Base-by-base conservation (phyloP, 2,888 invertebrate genomes). In the Drosophila prolongata region DNA sequence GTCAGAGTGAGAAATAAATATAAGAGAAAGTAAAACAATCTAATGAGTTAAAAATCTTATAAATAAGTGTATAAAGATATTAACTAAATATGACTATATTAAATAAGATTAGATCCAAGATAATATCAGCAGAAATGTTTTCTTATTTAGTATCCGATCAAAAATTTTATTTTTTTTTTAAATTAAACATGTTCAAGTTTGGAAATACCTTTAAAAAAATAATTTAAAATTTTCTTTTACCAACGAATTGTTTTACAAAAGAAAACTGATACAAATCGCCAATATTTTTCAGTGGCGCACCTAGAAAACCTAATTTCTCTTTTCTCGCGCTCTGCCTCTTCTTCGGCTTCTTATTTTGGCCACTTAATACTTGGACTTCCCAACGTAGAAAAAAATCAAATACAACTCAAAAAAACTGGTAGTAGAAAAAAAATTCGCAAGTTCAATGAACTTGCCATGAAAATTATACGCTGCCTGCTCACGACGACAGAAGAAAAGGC, bases 401-500 rank as follows among this genome's bases (percentile, higher is more conserved):
- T 38, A 50, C 46, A 65, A 44, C 46, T 71, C 47, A 72, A 37
- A 69, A 58, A 43, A 77, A 67, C 72, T 65, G 74, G 68, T 67
- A 53, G 37, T 42, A 60, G 24, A 52, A 66, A 59, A 72, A 77
- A 79, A 79, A 82, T 79, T 90, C 79, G 80, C 86, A 90, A 90
- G 91, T 91, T 91, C 91, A 83, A 62, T 91, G 90, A 91, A 91
- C 91, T 90, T 86, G 80, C 87, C 80, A 79, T 87, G 80, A 80
- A 80, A 80, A 87, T 77, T 76, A 79, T 76, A 77, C 70, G 62
- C 72, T 75, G 72, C 69, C 67, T 70, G 78, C 67, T 58, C 49
- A 68, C 68, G 75, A 64, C 60, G 66, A 54, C 58, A 68, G 76
- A 68, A 68, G 67, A 79, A 79, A 79, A 74, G 30, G 30, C 30